Conservation (phyloP, 2,113 vertebrate genomes). For the Atrichornis clamosus region DNA sequence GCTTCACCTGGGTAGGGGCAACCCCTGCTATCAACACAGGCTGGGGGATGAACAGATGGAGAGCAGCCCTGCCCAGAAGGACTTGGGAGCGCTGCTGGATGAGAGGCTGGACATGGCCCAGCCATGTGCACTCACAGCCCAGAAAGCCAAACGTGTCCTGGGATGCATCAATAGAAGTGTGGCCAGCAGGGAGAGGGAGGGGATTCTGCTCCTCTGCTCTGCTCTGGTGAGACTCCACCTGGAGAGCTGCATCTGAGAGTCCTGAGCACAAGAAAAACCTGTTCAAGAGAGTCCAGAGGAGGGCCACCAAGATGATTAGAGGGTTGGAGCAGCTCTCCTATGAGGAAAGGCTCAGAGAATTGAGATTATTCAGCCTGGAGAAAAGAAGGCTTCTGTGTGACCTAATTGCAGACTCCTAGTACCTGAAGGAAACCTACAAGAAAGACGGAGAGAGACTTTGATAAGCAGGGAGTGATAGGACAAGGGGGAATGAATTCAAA, state of each 20-base stretch:
- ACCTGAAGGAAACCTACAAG: neutral
- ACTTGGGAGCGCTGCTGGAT: neutral
- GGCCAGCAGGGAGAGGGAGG: neutral
- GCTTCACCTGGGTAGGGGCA: rapidly evolving
- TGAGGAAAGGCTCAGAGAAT: neutral
- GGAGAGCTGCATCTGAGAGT: neutral
- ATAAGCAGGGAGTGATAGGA: neutral
- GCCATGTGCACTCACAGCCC: neutral
- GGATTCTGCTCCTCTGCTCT: rapidly evolving
- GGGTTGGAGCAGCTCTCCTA: neutral
- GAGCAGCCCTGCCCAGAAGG: neutral
- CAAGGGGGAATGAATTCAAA: neutral
- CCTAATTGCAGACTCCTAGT: neutral
- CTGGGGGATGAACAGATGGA: rapidly evolving
- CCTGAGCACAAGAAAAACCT: neutral
- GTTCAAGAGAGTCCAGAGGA: neutral
- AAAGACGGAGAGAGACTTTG: neutral
- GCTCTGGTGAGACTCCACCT: rapidly evolving
- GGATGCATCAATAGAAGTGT: rapidly evolving
- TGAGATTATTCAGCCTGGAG: neutral
- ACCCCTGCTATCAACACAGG: rapidly evolving
- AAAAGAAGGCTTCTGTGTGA: neutral
- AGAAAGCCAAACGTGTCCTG: neutral
- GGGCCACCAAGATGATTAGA: neutral
- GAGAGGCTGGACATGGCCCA: neutral